These are phyloP conservation scores for Ophion slaviceki DNA, from an alignment of 2,888 invertebrate species.

Conservation along the genomic window DNA sequence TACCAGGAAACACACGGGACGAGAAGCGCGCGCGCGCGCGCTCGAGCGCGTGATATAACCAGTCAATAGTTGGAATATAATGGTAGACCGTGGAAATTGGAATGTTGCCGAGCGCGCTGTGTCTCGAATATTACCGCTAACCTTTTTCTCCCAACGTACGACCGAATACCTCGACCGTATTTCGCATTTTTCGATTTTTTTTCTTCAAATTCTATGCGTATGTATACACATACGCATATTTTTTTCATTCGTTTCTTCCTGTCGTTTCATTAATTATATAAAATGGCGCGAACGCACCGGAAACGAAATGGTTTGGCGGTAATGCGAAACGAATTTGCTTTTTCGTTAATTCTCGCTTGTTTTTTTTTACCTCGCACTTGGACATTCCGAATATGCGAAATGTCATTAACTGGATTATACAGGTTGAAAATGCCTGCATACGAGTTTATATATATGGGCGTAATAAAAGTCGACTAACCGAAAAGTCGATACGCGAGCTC, in stretches of 20 bases:
- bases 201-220: not conserved
- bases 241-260: not conserved
- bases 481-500: slow-evolving; percentile 35
- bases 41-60: slow-evolving; percentile 71
- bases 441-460: slow-evolving; percentile 8
- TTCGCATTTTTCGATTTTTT: slow-evolving; percentile 5
- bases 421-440: not conserved
- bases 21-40: slow-evolving; percentile 67
- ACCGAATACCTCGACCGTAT: not conserved
- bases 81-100: slow-evolving; percentile 66
- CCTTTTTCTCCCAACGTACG: slow-evolving; percentile 37
- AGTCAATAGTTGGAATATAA: slow-evolving; percentile 82
- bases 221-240: not conserved
- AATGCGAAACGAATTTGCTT: too few relatives aligned
- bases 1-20: slow-evolving; percentile 77
- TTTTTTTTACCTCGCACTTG: not conserved
- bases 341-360: not conserved
- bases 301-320: too few relatives aligned
- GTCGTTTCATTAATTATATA: not conserved
- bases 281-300: too few relatives aligned
- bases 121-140: slow-evolving; percentile 55
- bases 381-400: not conserved
- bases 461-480: slow-evolving; percentile 31
- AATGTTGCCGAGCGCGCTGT: slow-evolving; percentile 49
- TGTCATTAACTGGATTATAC: slow-evolving; percentile 6